Evolutionary conservation across 2,888 invertebrate genomes (phyloP).

Genomic region (Dinocampus coccinellae): DNA sequence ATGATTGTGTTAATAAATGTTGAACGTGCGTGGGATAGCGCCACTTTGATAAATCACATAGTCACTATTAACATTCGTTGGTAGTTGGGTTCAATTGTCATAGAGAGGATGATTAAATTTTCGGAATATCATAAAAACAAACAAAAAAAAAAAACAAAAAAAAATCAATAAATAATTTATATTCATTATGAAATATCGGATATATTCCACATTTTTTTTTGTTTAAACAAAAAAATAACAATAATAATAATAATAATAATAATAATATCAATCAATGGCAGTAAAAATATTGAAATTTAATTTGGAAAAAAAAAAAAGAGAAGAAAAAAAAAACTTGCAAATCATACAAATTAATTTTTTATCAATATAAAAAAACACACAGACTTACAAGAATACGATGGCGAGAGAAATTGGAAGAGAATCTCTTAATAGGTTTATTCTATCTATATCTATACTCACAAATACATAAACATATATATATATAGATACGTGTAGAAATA

Average conservation of each 20-base stretch:
- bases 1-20: slow-evolving; percentile 47
- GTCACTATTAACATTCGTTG: not conserved
- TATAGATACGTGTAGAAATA: too few relatives aligned
- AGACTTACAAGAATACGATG: too few relatives aligned
- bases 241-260: too few relatives aligned
- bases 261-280: too few relatives aligned
- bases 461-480: too few relatives aligned
- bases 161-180: not conserved
- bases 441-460: not conserved
- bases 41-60: slow-evolving; percentile 35
- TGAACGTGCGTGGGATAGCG: slow-evolving; percentile 19
- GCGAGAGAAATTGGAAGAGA: not conserved
- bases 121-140: too few relatives aligned
- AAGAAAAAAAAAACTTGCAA: too few relatives aligned
- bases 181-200: not conserved
- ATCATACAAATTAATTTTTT: too few relatives aligned
- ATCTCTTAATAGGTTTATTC: not conserved
- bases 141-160: too few relatives aligned
- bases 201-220: not conserved
- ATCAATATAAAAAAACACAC: too few relatives aligned
- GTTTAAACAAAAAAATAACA: too few relatives aligned
- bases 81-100: slow-evolving; percentile 25
- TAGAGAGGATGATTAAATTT: slow-evolving; percentile 19
- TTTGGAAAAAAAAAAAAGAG: not conserved
- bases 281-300: too few relatives aligned